A percentile compares a stretch with the other conserved stretches of the same genome.
phyloP scores from a whole-genome alignment of 2,888 invertebrate genomes.

The Monopis laevigella region DNA sequence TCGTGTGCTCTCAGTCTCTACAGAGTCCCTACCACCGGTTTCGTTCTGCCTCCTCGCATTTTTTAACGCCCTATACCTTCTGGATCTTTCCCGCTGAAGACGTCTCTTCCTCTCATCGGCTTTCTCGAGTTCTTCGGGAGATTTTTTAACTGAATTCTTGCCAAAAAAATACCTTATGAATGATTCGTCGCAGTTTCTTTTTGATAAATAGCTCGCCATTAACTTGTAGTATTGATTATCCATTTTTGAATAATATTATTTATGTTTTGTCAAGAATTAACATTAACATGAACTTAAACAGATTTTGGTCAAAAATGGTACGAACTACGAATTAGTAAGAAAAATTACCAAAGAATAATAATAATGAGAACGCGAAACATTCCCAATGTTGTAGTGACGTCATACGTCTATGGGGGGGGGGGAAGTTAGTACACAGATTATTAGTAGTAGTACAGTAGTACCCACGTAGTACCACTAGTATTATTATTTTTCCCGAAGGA shows the following conservation, averaged over 20 bases:
- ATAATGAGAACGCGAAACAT: conserved; percentile 9
- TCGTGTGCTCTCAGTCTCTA: conserved; percentile 30
- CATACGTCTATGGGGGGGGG: no score
- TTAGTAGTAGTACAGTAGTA: no score
- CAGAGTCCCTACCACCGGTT: conserved; percentile 35
- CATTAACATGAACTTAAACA: background rate
- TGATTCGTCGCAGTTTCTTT: conserved; percentile 60
- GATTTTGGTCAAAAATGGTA: background rate
- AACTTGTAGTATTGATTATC: conserved; percentile 60
- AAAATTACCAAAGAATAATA: conserved; percentile 7
- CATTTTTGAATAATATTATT: conserved; percentile 28
- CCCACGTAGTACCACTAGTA: no score
- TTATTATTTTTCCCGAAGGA: no score
- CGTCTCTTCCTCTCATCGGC: conserved; percentile 56
- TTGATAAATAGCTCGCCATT: conserved; percentile 59
- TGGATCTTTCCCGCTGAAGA: conserved; percentile 51
- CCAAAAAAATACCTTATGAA: conserved; percentile 62
- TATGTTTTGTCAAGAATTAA: background rate
- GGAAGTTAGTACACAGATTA: no score
- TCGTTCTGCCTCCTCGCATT: conserved; percentile 56
- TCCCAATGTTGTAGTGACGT: conserved; percentile 4
- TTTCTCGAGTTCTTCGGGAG: conserved; percentile 52
- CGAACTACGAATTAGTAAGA: conserved; percentile 3
- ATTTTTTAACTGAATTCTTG: conserved; percentile 52
- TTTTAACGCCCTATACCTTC: conserved; percentile 53